phyloP scores from a whole-genome alignment of 2,888 invertebrate genomes.

The Atrina japonica region DNA sequence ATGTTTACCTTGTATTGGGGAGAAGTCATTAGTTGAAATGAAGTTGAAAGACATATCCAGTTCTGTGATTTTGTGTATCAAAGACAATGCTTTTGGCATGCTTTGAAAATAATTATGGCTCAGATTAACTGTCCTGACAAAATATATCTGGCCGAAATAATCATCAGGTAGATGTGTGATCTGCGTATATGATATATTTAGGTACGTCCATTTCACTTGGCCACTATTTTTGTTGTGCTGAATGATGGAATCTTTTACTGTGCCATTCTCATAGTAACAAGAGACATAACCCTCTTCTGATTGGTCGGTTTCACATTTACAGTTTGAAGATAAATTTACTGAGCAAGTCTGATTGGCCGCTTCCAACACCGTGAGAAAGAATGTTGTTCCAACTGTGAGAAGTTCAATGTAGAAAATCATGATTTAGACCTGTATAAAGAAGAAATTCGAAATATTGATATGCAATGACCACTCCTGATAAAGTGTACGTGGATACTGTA shows the following conservation, averaged over 20 bases:
- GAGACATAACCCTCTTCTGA: background rate
- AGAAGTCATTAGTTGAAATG: background rate
- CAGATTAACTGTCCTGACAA: background rate
- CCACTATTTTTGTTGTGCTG: too few species aligned
- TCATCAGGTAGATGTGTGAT: too few species aligned
- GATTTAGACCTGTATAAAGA: too few species aligned
- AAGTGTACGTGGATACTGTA: too few species aligned
- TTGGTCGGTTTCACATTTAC: slow-evolving; percentile 11
- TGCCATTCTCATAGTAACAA: background rate
- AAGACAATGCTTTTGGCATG: background rate
- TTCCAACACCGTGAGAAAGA: too few species aligned
- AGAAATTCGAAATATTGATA: too few species aligned
- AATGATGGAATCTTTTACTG: too few species aligned
- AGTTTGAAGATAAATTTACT: slow-evolving; percentile 18
- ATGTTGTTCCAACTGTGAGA: too few species aligned
- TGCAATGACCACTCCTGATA: too few species aligned
- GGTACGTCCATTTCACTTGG: too few species aligned
- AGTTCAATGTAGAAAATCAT: too few species aligned
- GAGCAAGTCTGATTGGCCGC: slow-evolving; percentile 19
- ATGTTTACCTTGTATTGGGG: slow-evolving; percentile 4
- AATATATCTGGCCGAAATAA: background rate
- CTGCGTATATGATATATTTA: too few species aligned
- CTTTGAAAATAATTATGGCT: background rate
- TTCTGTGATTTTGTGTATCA: background rate
- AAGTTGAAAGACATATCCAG: slow-evolving; percentile 16